Evolutionary conservation across 37 sponge, comb jelly and placozoan species (phyloP), one percentile per base, ranked within the genome.

Genomic region (Beroe forskalii): DNA sequence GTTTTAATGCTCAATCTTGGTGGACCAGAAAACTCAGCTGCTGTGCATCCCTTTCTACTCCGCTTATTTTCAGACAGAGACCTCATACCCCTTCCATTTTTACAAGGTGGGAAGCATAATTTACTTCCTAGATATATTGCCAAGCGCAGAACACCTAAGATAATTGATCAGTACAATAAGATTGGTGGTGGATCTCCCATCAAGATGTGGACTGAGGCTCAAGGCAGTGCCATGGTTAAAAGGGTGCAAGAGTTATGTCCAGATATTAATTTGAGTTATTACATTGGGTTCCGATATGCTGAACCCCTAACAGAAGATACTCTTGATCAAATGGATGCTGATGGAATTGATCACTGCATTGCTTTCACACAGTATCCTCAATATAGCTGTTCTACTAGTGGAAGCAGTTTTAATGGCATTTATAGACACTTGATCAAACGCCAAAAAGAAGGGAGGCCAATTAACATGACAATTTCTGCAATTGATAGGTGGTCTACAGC

Each of bases 141-240:
- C 0, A 94, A 94, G 43, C 91, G 97, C 0, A 61, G 97, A 60
- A 95, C 97, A 32, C 97, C 97, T 28, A 94, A 93, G 80, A 95
- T 97, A 41, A 69, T 94, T 66, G 93, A 97, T 62, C 94, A 95
- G 62, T 95, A 97, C 62, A 63, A 62, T 0, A 76, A 93, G 39
- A 95, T 97, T 90, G 95, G 97, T 32, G 97, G 97, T 22, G 97
- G 97, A 4, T 97, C 97, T 25, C 97, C 97, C 43, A 95, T 97
- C 41, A 92, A 90, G 62, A 94, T 90, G 83, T 95, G 97, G 97
- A 95, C 97, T 12, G 94, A 93, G 36, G 90, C 44, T 17, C 97
- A 97, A 92, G 97, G 94, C 23, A 60, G 93, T 30, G 92, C 92
- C 8, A 94, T 97, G 94, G 92, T 94, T 24, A 61, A 92, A 1